These are phyloP conservation scores for Sarcoramphus papa DNA, from an alignment of 2,797 vertebrate genomes.

Conservation along the genomic window DNA sequence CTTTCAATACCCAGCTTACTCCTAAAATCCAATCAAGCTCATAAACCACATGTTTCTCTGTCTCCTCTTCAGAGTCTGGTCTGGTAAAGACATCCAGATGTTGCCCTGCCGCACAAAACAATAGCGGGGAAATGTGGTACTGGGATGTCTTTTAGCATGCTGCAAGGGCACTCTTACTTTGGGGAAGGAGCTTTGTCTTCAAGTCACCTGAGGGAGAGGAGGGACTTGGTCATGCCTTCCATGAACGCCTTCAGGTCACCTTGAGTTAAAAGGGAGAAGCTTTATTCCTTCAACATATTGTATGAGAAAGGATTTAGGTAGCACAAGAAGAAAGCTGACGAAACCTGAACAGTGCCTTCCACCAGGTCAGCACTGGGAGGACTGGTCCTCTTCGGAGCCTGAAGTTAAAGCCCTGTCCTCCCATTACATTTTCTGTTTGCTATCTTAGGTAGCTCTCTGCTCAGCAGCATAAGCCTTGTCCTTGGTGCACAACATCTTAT, in stretches of 20 bases:
- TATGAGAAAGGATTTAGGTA: background rate
- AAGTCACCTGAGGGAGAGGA: background rate
- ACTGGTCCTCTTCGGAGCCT: background rate
- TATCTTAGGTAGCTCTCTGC: background rate
- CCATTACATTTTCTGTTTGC: background rate
- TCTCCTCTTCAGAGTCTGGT: background rate
- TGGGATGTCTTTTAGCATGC: background rate
- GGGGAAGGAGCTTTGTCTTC: background rate
- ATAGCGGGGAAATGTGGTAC: fast-evolving
- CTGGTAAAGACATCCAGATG: background rate
- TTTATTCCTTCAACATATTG: background rate
- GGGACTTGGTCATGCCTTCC: background rate
- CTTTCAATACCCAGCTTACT: background rate
- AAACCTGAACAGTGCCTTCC: background rate
- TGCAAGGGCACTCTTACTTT: background rate
- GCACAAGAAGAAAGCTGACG: background rate
- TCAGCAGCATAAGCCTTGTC: background rate
- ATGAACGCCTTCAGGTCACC: background rate
- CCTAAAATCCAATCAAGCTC: background rate
- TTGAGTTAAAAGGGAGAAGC: background rate
- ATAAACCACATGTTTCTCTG: background rate
- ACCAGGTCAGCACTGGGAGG: background rate
- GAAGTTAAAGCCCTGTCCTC: background rate
- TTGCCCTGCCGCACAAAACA: background rate
- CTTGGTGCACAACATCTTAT: background rate